Base-by-base conservation (phyloP, 2,888 invertebrate species). In the Andrena bucephala region DNA sequence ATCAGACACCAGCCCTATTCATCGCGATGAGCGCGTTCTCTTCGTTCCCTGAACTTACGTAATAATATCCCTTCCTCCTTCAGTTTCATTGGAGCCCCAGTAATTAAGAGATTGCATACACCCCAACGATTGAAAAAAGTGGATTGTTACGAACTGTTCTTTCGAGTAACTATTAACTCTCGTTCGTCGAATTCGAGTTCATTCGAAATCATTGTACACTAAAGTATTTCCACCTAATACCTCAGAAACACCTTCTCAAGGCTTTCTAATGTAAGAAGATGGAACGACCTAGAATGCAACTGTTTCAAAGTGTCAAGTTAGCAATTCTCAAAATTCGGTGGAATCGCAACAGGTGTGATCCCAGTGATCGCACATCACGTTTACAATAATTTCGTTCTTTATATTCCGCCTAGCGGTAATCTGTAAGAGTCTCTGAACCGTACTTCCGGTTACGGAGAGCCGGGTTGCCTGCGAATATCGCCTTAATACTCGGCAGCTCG, bases 401-500 rank as follows among this genome's bases (percentile, higher is more conserved):
- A 54, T 52, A 69, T 74, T 60, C 74, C 57, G 33, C 36, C 60
- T 60, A 67, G 16, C 75, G 71, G 75, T 82, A 77, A 86, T 84
- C 75, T 75, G 80, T 59, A 69, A 63, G 57, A 48, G 57, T 70
- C 81, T 54, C 54, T 7, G 60, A 52, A 48, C 62, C 63, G 65
- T 74, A 72, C 31, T 78, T 75, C 80, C 85, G 57, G 7, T 67
- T 57, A 52, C 77, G 62, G 29, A 69, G 65, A 62, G 48, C 62
- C 62, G 33, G 63, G 67, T 54, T 36, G 29, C 54, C 78, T 65
- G 48, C 65, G 60, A 69, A 77, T 76, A 83, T 72, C 73, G 74
- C 85, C 85, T 83, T 86, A 84, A 84, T 85, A 87, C 88, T 83
- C 75, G 71, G 48, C 8, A 89, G 87, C 87, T 90, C 85, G 89